Percentiles rank a stretch among this genome's conserved stretches.
phyloP scores from a whole-genome alignment of 2,797 vertebrate genomes.

The Naso thynnoides region DNA sequence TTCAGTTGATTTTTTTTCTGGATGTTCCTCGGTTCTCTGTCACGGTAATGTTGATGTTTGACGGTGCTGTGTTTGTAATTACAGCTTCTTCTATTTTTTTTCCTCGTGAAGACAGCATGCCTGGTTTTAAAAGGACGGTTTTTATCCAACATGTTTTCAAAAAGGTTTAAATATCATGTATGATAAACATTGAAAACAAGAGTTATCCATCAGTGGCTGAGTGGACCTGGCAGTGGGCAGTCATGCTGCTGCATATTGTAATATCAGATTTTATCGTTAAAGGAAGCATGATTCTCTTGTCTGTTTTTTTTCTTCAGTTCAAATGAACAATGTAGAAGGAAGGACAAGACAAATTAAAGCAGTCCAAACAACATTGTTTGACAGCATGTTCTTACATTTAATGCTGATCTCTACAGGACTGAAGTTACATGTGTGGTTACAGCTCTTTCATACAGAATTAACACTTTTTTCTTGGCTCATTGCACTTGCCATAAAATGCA shows the following conservation, averaged over 20 bases:
- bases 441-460: conserved; percentile 49
- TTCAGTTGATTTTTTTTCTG: conserved; percentile 33
- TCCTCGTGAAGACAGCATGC: conserved; percentile 65
- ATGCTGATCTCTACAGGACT: conserved; percentile 44
- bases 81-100: conserved; percentile 49
- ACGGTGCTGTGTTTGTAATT: conserved; percentile 66
- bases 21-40: conserved; percentile 27
- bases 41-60: conserved; percentile 50
- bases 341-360: conserved; percentile 60
- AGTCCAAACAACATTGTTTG: conserved; percentile 44
- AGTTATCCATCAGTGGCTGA: conserved; percentile 15
- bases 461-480: conserved; percentile 51
- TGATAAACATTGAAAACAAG: conserved; percentile 21
- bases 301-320: conserved; percentile 37
- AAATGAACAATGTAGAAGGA: conserved; percentile 23
- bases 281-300: conserved; percentile 55
- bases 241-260: conserved; percentile 34
- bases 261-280: conserved; percentile 53
- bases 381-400: conserved; percentile 52
- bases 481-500: conserved; percentile 55
- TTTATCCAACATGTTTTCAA: conserved; percentile 54
- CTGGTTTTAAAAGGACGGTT: conserved; percentile 53
- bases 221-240: conserved; percentile 22
- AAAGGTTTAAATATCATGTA: conserved; percentile 26
- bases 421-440: conserved; percentile 29